Evolutionary conservation across 2,888 invertebrate species (phyloP).

Genomic region (Aleiodes leptofemur): DNA sequence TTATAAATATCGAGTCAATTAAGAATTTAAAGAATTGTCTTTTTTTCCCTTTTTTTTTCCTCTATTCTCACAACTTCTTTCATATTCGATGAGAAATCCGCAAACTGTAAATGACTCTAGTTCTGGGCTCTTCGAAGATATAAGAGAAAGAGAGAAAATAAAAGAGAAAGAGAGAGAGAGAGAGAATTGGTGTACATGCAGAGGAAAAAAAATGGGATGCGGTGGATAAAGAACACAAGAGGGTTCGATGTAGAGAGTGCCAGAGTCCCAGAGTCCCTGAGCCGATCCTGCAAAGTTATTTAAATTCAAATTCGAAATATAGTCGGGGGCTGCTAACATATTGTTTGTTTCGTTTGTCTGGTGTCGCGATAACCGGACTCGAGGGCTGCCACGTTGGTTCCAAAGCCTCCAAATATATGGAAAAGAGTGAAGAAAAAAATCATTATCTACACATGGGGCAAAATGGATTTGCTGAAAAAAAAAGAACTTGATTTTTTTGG

Average conservation of each 20-base stretch:
- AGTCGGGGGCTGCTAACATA: slow-evolving; percentile 75
- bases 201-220: slow-evolving; percentile 53
- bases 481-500: background rate
- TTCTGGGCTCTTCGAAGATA: slow-evolving; percentile 49
- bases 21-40: slow-evolving; percentile 61
- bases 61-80: background rate
- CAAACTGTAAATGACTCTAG: slow-evolving; percentile 63
- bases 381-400: background rate
- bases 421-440: background rate
- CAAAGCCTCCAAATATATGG: background rate
- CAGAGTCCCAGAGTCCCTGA: slow-evolving; percentile 74
- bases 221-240: slow-evolving; percentile 48
- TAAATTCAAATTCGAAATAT: slow-evolving; percentile 76
- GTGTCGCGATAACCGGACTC: slow-evolving; percentile 54
- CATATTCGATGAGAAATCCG: slow-evolving; percentile 2
- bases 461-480: background rate
- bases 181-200: slow-evolving; percentile 25
- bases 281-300: slow-evolving; percentile 76
- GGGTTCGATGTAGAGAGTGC: slow-evolving; percentile 52
- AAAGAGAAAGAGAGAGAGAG: slow-evolving; percentile 48
- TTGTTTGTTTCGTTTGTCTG: slow-evolving; percentile 75
- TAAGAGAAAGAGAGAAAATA: slow-evolving; percentile 47
- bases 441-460: background rate
- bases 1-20: slow-evolving; percentile 72
- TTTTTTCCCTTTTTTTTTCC: background rate